Base-by-base conservation (phyloP, 2,797 vertebrate species). In the Lophius americanus region DNA sequence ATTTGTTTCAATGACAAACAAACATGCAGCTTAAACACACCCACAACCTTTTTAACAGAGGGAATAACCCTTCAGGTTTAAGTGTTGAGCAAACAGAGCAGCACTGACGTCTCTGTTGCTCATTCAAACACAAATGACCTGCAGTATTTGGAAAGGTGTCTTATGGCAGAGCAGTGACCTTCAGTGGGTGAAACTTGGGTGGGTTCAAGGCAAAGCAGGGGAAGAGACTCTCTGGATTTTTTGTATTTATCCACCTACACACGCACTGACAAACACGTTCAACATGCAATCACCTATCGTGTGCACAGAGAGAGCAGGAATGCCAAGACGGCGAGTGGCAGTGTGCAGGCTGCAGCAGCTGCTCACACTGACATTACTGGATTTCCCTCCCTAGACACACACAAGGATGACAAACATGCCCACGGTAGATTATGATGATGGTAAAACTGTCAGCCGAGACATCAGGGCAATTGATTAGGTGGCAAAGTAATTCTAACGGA, bases 51-150 rank as follows among this genome's bases (percentile, higher is more conserved):
- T 44, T 12, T 41, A 43, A 13, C 1, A 49, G 52, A 13, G 39
- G 32, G 41, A 41, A 14, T 41, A 64, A 73, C 68, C 65, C 62
- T 58, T 70, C 52, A 41, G 3, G 4, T 75, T 43, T 39, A 60
- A 65, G 58, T 92, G 88, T 92, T 87, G 85, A 73, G 76, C 68
- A 87, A 90, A 92, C 85, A 91, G 53, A 0, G 6, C 56, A 12
- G 64, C 60, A 49, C 1, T 60, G 60, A 62, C 13, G 36, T 71
- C 64, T 59, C 63, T 91, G 89, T 91, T 91, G 72, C 90, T 73
- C 62, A 68, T 89, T 83, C 56, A 89, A 90, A 90, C 88, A 92
- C 60, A 33, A 54, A 72, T 33, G 70, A 69, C 75, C 60, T 51
- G 55, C 72, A 81, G 75, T 61, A 87, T 88, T 85, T 81, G 67